Evolutionary conservation across 2,113 vertebrate species (phyloP), one percentile per base, ranked within the genome.

Genomic region (Hyaena hyaena): DNA sequence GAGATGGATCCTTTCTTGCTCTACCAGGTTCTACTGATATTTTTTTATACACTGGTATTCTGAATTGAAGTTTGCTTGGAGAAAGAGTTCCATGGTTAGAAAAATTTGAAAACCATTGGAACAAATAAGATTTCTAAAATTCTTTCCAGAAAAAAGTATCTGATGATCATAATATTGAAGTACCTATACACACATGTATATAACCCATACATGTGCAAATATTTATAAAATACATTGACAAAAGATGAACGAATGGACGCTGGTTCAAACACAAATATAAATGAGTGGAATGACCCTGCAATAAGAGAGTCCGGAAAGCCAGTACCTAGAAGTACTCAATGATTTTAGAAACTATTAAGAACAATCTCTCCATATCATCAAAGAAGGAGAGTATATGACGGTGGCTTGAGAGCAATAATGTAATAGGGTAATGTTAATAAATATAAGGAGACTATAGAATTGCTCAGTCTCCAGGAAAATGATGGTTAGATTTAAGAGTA

Each of bases 291-390:
- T 74, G 17, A 74, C 26, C 12, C 45, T 87, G 53, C 8, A 87
- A 33, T 81, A 77, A 69, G 14, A 92, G 10, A 83, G 28, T 43
- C 50, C 71, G 66, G 35, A 58, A 96, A 85, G 28, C 21, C 33
- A 61, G 85, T n/a, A 90, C 12, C n/a, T 5, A 53, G 19, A 84
- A 80, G 63, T 45, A 90, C 12, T 53, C 65, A 73, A 81, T 10
- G 17, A 91, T 66, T 93, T 86, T 61, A 74, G 53, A 90, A 90
- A 90, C n/a, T 80, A 31, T 81, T 61, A 65, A 86, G n/a, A 96
- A 73, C 2, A 50, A 71, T 66, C n/a, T 81, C 43, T 26, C 4
- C 9, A 21, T 16, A 39, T 12, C 26, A 26, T 43, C 23, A 45
- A 26, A 84, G 61, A 48, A 87, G n/a, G 28, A 63, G 55, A 48